A percentile compares a stretch with the other conserved stretches of the same genome.
phyloP scores from a whole-genome alignment of 2,888 invertebrate genomes.

The Deilephila elpenor region DNA sequence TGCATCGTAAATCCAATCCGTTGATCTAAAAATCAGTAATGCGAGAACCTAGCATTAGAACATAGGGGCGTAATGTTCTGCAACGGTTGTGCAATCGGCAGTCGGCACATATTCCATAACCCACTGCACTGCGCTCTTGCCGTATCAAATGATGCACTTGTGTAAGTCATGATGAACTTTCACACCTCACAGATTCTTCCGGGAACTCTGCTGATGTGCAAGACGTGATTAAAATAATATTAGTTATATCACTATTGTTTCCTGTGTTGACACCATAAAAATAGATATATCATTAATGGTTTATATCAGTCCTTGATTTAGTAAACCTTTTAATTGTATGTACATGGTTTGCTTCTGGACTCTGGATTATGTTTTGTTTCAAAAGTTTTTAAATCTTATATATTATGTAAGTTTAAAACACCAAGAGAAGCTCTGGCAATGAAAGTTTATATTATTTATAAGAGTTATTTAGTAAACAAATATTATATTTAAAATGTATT shows the following conservation, averaged over 20 bases:
- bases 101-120: slow-evolving; percentile 57
- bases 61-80: slow-evolving; percentile 51
- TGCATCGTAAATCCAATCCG: not conserved
- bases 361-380: too few relatives aligned
- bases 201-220: slow-evolving; percentile 38
- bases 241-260: slow-evolving; percentile 32
- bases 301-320: not conserved
- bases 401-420: too few relatives aligned
- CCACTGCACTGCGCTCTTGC: slow-evolving; percentile 52
- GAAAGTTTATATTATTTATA: too few relatives aligned
- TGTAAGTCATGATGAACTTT: slow-evolving; percentile 61
- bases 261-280: slow-evolving; percentile 13
- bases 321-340: not conserved
- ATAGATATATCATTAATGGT: not conserved
- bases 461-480: too few relatives aligned
- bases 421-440: too few relatives aligned
- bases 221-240: slow-evolving; percentile 47
- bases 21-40: slow-evolving; percentile 27
- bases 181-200: slow-evolving; percentile 50
- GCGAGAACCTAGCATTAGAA: slow-evolving; percentile 38
- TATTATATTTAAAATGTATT: too few relatives aligned
- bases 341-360: not conserved
- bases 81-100: slow-evolving; percentile 59
- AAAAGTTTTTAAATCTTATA: too few relatives aligned
- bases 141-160: slow-evolving; percentile 64